Evolutionary conservation across 2,113 vertebrate species (phyloP).

Genomic region (Barbus barbus): DNA sequence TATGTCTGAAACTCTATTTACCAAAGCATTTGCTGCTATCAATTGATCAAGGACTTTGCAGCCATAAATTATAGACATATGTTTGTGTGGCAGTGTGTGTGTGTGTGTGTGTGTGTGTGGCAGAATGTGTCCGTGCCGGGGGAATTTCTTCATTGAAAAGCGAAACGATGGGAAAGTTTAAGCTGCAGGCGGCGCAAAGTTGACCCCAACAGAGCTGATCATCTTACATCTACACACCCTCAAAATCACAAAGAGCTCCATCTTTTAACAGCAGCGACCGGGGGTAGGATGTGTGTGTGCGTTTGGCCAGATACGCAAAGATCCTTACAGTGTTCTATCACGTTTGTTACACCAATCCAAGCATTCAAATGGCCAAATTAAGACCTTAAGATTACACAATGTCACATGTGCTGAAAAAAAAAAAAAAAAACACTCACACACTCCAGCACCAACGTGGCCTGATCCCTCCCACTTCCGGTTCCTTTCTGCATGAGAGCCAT

Average conservation of each 20-base stretch:
- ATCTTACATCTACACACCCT: slow-evolving; percentile 41
- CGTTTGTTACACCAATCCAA: slow-evolving; percentile 18
- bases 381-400: slow-evolving; percentile 11
- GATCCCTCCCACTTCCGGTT: slow-evolving; percentile 64
- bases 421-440: not conserved
- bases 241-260: slow-evolving; percentile 15
- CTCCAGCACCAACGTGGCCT: slow-evolving; percentile 53
- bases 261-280: slow-evolving; percentile 3
- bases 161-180: slow-evolving; percentile 55
- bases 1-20: slow-evolving; percentile 99
- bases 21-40: slow-evolving; percentile 98
- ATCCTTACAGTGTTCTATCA: not conserved
- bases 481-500: slow-evolving; percentile 65
- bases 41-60: slow-evolving; percentile 98
- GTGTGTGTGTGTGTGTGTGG: slow-evolving; percentile 13
- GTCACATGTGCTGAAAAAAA: slow-evolving; percentile 24
- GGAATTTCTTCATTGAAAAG: slow-evolving; percentile 58
- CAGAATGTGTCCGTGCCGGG: slow-evolving; percentile 34
- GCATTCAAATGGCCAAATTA: slow-evolving; percentile 17
- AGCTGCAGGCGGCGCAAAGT: slow-evolving; percentile 48
- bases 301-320: not conserved
- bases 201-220: slow-evolving; percentile 51
- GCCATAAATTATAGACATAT: slow-evolving; percentile 87
- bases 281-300: not conserved
- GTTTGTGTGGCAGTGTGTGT: slow-evolving; percentile 30